These are phyloP conservation scores for Caenorhabditis tropicalis DNA, from an alignment of 1,140 invertebrate species.

Conservation along the genomic window DNA sequence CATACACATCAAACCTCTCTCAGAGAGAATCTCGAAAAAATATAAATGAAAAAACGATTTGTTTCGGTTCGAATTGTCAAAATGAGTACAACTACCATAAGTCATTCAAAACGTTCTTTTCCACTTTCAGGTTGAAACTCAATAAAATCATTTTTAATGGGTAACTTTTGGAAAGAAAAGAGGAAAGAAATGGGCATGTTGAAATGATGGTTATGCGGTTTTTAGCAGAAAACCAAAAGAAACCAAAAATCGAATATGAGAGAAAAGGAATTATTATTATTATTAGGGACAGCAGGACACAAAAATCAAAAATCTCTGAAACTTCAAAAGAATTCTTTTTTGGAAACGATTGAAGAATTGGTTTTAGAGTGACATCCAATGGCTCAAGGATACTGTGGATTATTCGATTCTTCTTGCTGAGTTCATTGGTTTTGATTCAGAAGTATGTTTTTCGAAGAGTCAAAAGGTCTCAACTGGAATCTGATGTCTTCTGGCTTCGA, in stretches of 20 bases:
- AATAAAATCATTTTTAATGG: slow-evolving; percentile 21
- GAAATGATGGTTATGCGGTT: neutral
- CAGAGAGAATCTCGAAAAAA: neutral
- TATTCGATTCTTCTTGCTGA: too few species aligned
- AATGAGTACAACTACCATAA: neutral
- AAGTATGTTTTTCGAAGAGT: too few species aligned
- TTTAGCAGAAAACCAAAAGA: neutral
- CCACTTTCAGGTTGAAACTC: neutral
- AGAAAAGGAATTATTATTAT: neutral
- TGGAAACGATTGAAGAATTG: too few species aligned
- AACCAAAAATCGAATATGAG: neutral
- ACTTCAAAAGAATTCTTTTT: too few species aligned
- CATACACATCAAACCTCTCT: neutral
- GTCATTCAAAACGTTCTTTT: neutral
- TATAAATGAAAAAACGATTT: neutral
- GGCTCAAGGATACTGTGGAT: too few species aligned
- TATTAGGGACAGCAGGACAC: too few species aligned
- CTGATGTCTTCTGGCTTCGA: too few species aligned
- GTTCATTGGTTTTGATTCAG: too few species aligned
- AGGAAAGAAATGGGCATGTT: neutral
- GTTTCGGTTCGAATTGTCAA: neutral
- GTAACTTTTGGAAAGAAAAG: neutral
- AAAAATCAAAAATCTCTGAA: too few species aligned
- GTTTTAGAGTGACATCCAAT: too few species aligned
- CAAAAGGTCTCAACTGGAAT: too few species aligned